Conservation (phyloP, 2,113 vertebrate species). For the Hylia prasina region DNA sequence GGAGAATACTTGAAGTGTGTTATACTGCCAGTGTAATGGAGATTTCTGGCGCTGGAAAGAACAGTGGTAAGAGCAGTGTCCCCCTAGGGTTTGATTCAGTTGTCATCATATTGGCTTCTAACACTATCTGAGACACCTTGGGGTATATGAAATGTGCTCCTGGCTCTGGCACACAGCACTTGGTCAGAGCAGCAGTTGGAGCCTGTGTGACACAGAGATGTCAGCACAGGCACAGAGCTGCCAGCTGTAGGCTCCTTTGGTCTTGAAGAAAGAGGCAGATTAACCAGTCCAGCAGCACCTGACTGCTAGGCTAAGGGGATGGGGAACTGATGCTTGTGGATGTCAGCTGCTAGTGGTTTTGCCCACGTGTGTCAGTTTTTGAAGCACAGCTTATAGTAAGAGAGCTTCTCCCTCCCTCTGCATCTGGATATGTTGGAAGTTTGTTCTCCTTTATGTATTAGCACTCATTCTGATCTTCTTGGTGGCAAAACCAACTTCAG, state of each 20-base stretch:
- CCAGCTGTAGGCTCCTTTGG: neutral
- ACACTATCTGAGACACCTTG: neutral
- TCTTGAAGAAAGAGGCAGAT: neutral
- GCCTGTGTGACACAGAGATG: neutral
- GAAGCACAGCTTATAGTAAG: neutral
- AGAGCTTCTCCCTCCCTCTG: neutral
- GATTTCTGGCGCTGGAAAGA: neutral
- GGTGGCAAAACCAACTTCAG: neutral
- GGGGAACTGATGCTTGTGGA: neutral
- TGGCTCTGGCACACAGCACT: neutral
- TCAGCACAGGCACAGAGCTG: neutral
- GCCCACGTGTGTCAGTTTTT: neutral
- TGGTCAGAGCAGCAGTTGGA: neutral
- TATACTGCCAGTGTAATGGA: neutral
- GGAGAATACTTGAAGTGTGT: accelerated
- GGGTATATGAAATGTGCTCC: neutral
- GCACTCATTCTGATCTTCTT: neutral
- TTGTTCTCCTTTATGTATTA: neutral
- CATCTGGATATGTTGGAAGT: neutral
- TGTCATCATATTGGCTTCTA: neutral
- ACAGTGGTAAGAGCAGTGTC: neutral
- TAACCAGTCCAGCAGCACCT: neutral
- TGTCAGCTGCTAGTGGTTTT: neutral
- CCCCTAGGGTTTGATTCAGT: neutral
- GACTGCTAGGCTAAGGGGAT: neutral